Evolutionary conservation across 2,113 vertebrate species (phyloP).

Genomic region (Sarotherodon lohbergeri): DNA sequence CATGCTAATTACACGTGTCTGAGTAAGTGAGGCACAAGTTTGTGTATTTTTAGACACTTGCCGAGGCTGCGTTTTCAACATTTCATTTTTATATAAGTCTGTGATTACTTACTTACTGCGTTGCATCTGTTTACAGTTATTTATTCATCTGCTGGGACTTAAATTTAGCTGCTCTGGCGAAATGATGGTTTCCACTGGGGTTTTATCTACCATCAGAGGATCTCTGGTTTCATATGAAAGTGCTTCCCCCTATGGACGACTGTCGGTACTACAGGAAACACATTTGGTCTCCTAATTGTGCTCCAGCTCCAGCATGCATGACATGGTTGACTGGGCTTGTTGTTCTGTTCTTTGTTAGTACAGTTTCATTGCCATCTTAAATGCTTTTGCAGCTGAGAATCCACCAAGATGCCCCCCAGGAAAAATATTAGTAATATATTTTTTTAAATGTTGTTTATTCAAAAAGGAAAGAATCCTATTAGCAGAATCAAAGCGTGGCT

Average conservation of each 20-base stretch:
- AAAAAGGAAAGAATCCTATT: slow-evolving; percentile 54
- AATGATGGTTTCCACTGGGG: neutral
- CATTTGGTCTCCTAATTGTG: neutral
- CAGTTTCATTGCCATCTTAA: neutral
- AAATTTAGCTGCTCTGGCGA: neutral
- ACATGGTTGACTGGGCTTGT: neutral
- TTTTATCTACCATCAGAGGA: neutral
- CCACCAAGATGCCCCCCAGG: neutral
- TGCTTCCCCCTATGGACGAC: slow-evolving; percentile 58
- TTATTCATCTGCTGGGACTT: neutral
- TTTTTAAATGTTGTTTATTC: slow-evolving; percentile 23
- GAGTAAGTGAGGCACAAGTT: neutral
- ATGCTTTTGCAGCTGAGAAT: neutral
- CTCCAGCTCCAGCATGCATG: neutral
- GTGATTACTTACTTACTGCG: neutral
- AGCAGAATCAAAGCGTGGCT: slow-evolving; percentile 43
- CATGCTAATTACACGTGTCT: slow-evolving; percentile 8
- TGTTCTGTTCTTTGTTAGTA: neutral
- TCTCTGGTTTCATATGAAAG: neutral
- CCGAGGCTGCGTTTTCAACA: neutral
- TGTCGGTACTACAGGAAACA: neutral
- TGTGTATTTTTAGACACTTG: neutral
- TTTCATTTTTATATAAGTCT: neutral
- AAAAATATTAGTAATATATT: neutral
- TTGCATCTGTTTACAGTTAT: neutral